phyloP scores from a whole-genome alignment of 1,140 invertebrate species.

The Drosophila yakuba region DNA sequence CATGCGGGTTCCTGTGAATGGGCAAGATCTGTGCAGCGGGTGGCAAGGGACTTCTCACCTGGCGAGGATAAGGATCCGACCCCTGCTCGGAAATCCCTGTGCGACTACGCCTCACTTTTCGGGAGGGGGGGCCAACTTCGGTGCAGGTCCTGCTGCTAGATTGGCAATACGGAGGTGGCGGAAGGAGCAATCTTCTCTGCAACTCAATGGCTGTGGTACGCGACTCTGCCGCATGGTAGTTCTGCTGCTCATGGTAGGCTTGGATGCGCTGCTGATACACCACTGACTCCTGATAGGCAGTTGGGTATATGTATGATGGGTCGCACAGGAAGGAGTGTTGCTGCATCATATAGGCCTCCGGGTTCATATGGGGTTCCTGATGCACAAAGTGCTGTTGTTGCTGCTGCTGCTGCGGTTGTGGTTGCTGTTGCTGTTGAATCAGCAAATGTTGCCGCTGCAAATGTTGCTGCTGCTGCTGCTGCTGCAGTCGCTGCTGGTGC shows the following conservation, averaged over 20 bases:
- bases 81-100: background rate
- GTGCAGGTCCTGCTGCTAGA: background rate
- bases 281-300: slow-evolving; percentile 8
- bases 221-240: slow-evolving; percentile 7
- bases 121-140: background rate
- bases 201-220: slow-evolving; percentile 3
- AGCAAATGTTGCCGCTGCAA: slow-evolving; percentile 17
- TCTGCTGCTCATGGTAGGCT: slow-evolving; percentile 40
- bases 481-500: slow-evolving; percentile 8
- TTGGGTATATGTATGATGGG: slow-evolving; percentile 11
- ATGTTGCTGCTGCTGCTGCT: slow-evolving; percentile 15
- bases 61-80: slow-evolving; percentile 8
- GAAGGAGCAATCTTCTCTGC: background rate
- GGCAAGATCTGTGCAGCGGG: background rate
- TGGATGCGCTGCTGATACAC: slow-evolving; percentile 33
- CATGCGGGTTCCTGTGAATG: background rate
- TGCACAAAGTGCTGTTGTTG: slow-evolving; percentile 26
- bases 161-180: slow-evolving; percentile 9
- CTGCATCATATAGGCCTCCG: background rate
- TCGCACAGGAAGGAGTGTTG: slow-evolving; percentile 9
- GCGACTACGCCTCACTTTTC: slow-evolving; percentile 7
- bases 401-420: background rate
- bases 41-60: background rate
- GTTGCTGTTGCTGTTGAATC: slow-evolving; percentile 1
- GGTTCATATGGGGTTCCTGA: slow-evolving; percentile 4